phyloP scores from a whole-genome alignment of 2,113 vertebrate genomes.

The Corvus moneduloides region DNA sequence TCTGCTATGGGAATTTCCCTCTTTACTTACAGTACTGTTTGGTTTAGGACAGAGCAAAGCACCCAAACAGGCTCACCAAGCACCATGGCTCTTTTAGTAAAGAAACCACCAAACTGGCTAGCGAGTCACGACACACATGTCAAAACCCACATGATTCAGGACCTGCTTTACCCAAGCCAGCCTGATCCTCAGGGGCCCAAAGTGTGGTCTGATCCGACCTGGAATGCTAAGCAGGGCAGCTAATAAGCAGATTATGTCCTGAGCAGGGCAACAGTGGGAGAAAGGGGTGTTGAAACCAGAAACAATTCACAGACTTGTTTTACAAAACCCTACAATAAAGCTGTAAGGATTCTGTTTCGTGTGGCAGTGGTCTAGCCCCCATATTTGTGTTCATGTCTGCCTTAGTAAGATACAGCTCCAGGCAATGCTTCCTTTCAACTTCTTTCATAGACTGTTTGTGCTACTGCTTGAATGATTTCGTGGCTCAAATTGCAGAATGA shows the following conservation, averaged over 20 bases:
- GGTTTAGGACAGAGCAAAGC: not conserved
- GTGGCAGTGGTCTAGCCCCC: not conserved
- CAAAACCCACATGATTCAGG: not conserved
- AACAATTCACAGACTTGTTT: not conserved
- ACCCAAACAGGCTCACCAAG: not conserved
- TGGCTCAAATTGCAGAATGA: not conserved
- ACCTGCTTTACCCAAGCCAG: not conserved
- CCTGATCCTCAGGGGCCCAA: not conserved
- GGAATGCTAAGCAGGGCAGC: slow-evolving; percentile 53
- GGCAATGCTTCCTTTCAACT: not conserved
- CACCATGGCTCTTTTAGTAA: not conserved
- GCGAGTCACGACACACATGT: not conserved
- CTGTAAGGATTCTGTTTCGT: not conserved
- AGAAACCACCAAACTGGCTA: not conserved
- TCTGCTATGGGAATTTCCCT: not conserved
- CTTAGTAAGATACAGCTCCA: not conserved
- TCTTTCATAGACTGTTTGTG: not conserved
- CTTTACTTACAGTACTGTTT: not conserved
- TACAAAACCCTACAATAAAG: not conserved
- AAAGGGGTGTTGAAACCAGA: not conserved
- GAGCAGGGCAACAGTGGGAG: not conserved
- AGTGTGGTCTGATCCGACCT: not conserved
- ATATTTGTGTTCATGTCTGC: not conserved
- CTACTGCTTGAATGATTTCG: not conserved
- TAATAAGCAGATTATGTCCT: slow-evolving; percentile 45